phyloP scores from a whole-genome alignment of 2,797 vertebrate species.

The Rhynchonycteris naso region DNA sequence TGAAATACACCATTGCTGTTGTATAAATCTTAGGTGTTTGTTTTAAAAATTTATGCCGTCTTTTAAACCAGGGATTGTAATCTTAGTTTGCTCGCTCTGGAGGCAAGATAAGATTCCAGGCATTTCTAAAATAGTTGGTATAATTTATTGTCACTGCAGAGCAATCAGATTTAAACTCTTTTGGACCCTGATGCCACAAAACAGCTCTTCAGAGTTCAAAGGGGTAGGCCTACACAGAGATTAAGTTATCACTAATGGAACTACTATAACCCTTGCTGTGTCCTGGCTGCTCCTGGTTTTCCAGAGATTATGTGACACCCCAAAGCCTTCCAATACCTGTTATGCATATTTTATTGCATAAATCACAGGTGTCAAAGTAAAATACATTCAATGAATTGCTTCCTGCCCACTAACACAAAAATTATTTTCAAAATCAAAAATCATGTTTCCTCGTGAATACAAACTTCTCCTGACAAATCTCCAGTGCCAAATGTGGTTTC shows the following conservation, averaged over 20 bases:
- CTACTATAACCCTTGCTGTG: slow-evolving; percentile 78
- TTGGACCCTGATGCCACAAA: slow-evolving; percentile 83
- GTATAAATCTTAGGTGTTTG: slow-evolving; percentile 43
- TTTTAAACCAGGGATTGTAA: slow-evolving; percentile 74
- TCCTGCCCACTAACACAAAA: slow-evolving; percentile 86
- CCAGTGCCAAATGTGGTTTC: slow-evolving; percentile 92
- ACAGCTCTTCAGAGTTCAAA: slow-evolving; percentile 87
- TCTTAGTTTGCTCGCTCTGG: slow-evolving; percentile 78
- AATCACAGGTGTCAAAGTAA: slow-evolving; percentile 85
- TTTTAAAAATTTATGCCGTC: slow-evolving; percentile 79
- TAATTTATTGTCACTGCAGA: slow-evolving; percentile 88
- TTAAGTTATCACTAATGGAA: slow-evolving; percentile 86
- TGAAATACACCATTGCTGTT: not conserved
- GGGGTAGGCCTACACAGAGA: slow-evolving; percentile 82
- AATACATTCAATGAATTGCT: slow-evolving; percentile 87
- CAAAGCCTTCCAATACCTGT: slow-evolving; percentile 68
- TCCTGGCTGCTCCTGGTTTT: slow-evolving; percentile 77
- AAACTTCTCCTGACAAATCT: slow-evolving; percentile 87
- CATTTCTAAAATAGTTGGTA: slow-evolving; percentile 88
- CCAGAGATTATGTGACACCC: slow-evolving; percentile 69
- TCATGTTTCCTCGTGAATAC: slow-evolving; percentile 88
- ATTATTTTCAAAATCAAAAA: slow-evolving; percentile 82
- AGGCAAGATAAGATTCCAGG: slow-evolving; percentile 88
- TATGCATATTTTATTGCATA: slow-evolving; percentile 84
- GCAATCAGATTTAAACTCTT: slow-evolving; percentile 87